A percentile compares a stretch with the other conserved stretches of the same genome.
Conservation (phyloP, 2,113 vertebrate species). For the Arizona elegans region DNA sequence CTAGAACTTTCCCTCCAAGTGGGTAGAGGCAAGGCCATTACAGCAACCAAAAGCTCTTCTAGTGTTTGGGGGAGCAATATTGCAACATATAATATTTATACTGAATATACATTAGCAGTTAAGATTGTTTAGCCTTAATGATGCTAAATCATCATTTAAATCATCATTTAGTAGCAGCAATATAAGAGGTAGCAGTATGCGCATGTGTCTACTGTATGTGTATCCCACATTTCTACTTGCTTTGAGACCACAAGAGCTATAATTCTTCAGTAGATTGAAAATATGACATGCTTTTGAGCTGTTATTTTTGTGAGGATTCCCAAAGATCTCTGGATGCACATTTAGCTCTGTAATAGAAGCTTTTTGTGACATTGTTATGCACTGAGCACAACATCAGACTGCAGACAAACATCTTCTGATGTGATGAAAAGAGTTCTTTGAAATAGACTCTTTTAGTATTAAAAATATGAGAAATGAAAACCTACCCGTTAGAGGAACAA, state of each 20-base stretch:
- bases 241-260: slow-evolving; percentile 51
- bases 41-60: neutral
- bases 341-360: neutral
- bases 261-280: slow-evolving; percentile 50
- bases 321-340: neutral
- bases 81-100: neutral
- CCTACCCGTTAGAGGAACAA: neutral
- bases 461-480: neutral
- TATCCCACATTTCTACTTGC: slow-evolving; percentile 46
- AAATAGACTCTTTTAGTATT: neutral
- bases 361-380: neutral
- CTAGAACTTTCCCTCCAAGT: too few species aligned
- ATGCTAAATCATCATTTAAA: neutral
- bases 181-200: neutral
- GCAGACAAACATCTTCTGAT: neutral
- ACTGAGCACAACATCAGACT: neutral
- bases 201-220: neutral
- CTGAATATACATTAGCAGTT: neutral
- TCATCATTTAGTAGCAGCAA: neutral
- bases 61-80: neutral
- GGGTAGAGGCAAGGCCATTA: too few species aligned
- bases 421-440: neutral
- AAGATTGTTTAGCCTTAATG: neutral
- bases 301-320: too few species aligned
- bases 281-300: slow-evolving; percentile 48